Base-by-base conservation (phyloP, 2,113 vertebrate genomes). In the Atlantisia rogersi region DNA sequence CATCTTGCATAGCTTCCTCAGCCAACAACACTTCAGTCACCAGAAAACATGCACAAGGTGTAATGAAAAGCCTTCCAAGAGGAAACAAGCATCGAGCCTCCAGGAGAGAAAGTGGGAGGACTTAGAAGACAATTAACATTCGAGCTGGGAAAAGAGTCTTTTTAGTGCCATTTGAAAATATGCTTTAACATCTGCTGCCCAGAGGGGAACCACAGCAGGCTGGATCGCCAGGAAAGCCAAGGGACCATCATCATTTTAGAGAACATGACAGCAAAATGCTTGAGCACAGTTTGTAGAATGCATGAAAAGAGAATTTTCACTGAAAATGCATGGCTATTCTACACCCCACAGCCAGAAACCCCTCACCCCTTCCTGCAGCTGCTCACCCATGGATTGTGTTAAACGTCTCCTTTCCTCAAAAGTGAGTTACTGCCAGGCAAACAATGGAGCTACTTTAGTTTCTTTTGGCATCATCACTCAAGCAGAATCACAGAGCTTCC, bases 1-100 rank as follows among this genome's bases (percentile, higher is more conserved):
- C 82, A 81, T 94, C 75, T 78, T 70, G 82, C 60, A 67, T 8
- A 58, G 42, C 44, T 84, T 69, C 5, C 0, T 52, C 74, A 91
- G 91, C 60, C 88, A 92, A 55, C 52, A 86, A 78, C 15, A 31
- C 31, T 68, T 81, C 69, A 78, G 81, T 60, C 73, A 88, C 14
- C 73, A 84, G 64, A 59, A 94, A 89, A 84, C 53, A 87, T 20
- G 81, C 44, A 89, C 40, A 77, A 97, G 89, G 83, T 89, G 29
- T 44, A 64, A 75, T 11, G 52, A 94, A 86, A 94, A 89, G 71
- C 53, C 40, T 92, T 90, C 78, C 62, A 90, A 78, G 75, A 73
- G 46, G 71, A 96, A 91, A 90, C 19, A 82, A 95, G 12, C 50
- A 70, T 73, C 59, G 55, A 19, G 40, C 39, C 94, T 90, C 73